Percentiles rank a stretch among this genome's conserved stretches.
Evolutionary conservation across 37 sponge, comb jelly and placozoan genomes (phyloP).

Genomic region (Hexactinellida sp.): DNA sequence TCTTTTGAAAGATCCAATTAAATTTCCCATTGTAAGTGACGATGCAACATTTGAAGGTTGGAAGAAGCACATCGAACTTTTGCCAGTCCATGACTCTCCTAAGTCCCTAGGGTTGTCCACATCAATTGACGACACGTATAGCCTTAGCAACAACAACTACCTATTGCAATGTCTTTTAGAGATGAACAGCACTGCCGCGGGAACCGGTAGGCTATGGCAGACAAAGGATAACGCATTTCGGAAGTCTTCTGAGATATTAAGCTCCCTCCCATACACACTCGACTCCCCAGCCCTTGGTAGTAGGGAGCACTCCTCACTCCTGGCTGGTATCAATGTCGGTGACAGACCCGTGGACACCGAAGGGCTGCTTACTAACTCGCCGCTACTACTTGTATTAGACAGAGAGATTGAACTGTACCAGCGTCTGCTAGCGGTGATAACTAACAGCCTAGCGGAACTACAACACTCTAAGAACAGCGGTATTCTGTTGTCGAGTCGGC

Average conservation of each 20-base stretch:
- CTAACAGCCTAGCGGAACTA: not conserved
- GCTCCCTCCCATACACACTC: not conserved
- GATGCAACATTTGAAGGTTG: not conserved
- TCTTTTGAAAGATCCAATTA: not conserved
- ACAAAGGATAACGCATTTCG: not conserved
- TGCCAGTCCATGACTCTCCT: not conserved
- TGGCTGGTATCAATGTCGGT: not conserved
- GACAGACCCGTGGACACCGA: not conserved
- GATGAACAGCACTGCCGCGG: not conserved
- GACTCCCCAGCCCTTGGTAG: not conserved
- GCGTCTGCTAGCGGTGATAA: not conserved
- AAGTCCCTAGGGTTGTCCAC: not conserved
- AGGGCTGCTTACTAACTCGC: not conserved
- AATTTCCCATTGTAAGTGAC: not conserved
- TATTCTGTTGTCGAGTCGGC: not conserved
- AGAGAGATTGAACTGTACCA: conserved; percentile 3
- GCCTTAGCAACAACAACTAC: not conserved
- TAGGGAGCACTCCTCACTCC: not conserved
- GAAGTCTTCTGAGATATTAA: not conserved
- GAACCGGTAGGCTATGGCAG: not conserved
- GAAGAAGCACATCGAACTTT: not conserved
- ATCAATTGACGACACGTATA: not conserved
- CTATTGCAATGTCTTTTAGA: not conserved
- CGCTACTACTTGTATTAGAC: not conserved
- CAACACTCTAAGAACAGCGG: not conserved